Conservation (phyloP, 2,888 invertebrate genomes). For the Catocala fraxini region DNA sequence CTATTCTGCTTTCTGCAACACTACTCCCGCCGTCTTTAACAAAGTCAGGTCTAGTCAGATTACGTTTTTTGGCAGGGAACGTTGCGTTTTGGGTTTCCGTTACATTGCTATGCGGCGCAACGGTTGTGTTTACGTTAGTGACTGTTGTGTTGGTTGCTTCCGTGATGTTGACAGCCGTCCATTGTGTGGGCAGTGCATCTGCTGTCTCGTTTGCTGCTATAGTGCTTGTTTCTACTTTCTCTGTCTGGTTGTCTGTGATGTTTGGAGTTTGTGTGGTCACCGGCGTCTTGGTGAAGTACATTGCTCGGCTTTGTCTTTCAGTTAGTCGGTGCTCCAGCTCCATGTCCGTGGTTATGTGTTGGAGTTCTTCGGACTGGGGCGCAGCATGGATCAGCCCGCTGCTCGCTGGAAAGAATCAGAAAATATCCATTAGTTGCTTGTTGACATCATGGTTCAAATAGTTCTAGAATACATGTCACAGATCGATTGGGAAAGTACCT, state of each 20-base stretch:
- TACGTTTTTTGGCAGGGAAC: constrained; percentile 67
- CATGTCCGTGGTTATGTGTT: constrained; percentile 64
- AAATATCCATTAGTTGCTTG: constrained; percentile 13
- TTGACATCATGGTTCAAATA: neutral
- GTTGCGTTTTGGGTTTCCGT: constrained; percentile 72
- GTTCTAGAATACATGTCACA: too few relatives aligned
- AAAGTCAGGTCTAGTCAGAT: constrained; percentile 72
- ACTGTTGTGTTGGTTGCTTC: constrained; percentile 51
- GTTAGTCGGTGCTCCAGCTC: constrained; percentile 59
- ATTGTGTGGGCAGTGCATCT: constrained; percentile 65
- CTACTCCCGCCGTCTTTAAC: constrained; percentile 70
- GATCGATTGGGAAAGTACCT: too few relatives aligned
- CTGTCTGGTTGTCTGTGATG: constrained; percentile 58
- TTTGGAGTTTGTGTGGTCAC: constrained; percentile 57
- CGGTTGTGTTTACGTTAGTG: constrained; percentile 54
- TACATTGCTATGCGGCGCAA: constrained; percentile 54
- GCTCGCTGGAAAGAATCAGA: constrained; percentile 68
- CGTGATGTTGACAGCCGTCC: constrained; percentile 66
- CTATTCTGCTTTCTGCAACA: constrained; percentile 75
- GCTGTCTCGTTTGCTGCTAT: constrained; percentile 50
- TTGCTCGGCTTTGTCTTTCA: constrained; percentile 74
- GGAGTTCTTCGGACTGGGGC: constrained; percentile 75
- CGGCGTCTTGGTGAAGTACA: constrained; percentile 76
- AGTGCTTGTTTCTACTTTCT: constrained; percentile 45
- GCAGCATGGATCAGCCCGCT: constrained; percentile 66